These are phyloP conservation scores for Elysia crispata DNA, from an alignment of 2,888 invertebrate genomes.

Conservation along the genomic window DNA sequence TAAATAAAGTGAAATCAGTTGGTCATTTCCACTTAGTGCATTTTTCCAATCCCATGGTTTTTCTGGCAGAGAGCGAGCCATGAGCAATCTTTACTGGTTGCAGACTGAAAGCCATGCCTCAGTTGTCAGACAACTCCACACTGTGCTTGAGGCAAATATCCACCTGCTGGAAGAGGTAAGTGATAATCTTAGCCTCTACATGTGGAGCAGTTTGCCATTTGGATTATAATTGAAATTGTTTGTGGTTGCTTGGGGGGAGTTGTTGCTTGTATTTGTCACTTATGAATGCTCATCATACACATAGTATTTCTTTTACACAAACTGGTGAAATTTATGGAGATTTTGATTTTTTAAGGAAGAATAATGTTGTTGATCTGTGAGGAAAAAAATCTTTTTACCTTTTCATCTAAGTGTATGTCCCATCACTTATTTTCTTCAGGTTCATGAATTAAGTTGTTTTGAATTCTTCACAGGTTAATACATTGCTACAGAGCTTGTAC, in stretches of 20 bases:
- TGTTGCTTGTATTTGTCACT: too few relatives aligned
- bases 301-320: too few relatives aligned
- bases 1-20: neutral
- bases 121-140: slow-evolving; percentile 49
- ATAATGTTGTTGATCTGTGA: neutral
- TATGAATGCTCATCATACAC: too few relatives aligned
- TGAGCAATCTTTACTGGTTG: slow-evolving; percentile 48
- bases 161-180: slow-evolving; percentile 52
- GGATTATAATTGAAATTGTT: neutral
- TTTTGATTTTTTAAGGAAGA: too few relatives aligned
- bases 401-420: neutral
- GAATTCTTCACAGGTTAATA: slow-evolving; percentile 39
- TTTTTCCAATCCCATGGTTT: too few relatives aligned
- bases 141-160: slow-evolving; percentile 50
- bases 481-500: slow-evolving; percentile 40
- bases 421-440: too few relatives aligned
- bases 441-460: neutral
- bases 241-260: neutral
- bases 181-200: neutral
- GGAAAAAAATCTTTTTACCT: neutral
- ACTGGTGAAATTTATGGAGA: neutral
- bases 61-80: slow-evolving; percentile 42
- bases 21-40: too few relatives aligned
- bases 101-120: slow-evolving; percentile 50
- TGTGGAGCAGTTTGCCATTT: neutral